Base-by-base conservation (phyloP, 2,888 invertebrate species). In the Eledona agricola region DNA sequence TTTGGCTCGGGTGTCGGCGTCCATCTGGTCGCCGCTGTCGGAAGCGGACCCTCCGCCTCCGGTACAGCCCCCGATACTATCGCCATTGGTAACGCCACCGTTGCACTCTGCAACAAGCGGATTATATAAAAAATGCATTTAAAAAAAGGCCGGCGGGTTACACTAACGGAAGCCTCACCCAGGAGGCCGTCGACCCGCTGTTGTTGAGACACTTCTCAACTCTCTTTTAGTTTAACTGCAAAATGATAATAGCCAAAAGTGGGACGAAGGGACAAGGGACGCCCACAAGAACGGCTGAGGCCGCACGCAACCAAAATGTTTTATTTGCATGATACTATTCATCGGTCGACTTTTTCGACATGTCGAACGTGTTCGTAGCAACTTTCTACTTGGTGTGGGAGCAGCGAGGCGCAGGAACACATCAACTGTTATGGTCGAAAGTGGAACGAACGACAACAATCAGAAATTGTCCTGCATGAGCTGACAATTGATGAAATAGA, bases 1-100 rank as follows among this genome's bases (percentile, higher is more conserved):
- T 63, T 81, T 80, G 64, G 81, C 82, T 71, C 84, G 80, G 63
- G 81, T 79, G 59, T 83, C 83, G 47, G 82, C 78, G 62, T 83
- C 83, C 75, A 77, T 76, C 51, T 76, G 76, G 56, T 77, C 70
- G 76, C 83, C 70, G 78, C 83, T 77, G 64, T 77, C 77, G 43
- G 75, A 75, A 47, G 73, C 71, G 77, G 81, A 70, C 70, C 78
- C 70, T 71, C 77, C 71, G 68, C 77, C 61, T 72, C 77, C 55
- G 32, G 54, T 59, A 31, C 60, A 58, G 16, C 62, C 55, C 40
- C 64, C 64, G 46, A 66, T 61, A 57, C 71, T 79, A 71, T 80
- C 81, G 69, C 81, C 81, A 60, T 81, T 81, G 65, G 80, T 79
- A 73, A 80, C 79, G 68, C 80, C 81, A 57, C 64, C 65, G 57